Percentiles rank a stretch among this genome's conserved stretches.
Conservation (phyloP, 2,888 invertebrate genomes). For the Craniophora ligustri region DNA sequence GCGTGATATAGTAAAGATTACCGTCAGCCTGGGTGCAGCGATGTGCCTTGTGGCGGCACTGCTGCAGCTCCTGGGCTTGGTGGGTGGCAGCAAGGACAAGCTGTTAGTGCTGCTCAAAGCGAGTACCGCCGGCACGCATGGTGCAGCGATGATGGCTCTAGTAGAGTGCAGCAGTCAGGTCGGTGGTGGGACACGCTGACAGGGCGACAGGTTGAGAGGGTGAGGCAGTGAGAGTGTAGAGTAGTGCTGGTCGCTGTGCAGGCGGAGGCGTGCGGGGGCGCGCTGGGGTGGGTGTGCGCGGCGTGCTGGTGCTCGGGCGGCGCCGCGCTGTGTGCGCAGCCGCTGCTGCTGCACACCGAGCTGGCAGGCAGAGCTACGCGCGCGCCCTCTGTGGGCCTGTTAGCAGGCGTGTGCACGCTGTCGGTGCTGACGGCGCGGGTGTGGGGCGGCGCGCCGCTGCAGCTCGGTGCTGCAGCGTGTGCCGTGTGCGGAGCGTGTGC, state of each 20-base stretch:
- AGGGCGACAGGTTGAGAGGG: neutral
- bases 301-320: slow-evolving; percentile 91
- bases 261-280: slow-evolving; percentile 83
- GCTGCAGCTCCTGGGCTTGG: slow-evolving; percentile 73
- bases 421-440: slow-evolving; percentile 91
- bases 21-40: slow-evolving; percentile 77
- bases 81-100: slow-evolving; percentile 67
- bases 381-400: slow-evolving; percentile 90
- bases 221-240: neutral
- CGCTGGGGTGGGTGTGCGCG: slow-evolving; percentile 92
- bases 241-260: slow-evolving; percentile 35
- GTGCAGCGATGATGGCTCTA: slow-evolving; percentile 76
- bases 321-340: slow-evolving; percentile 92
- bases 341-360: slow-evolving; percentile 91
- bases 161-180: slow-evolving; percentile 79
- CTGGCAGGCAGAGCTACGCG: slow-evolving; percentile 90
- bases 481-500: slow-evolving; percentile 91
- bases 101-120: slow-evolving; percentile 75
- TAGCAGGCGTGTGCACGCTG: slow-evolving; percentile 92
- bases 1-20: slow-evolving; percentile 77
- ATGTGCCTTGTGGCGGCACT: slow-evolving; percentile 80
- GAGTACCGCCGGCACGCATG: slow-evolving; percentile 78
- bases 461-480: slow-evolving; percentile 87
- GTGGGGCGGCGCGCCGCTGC: slow-evolving; percentile 90
- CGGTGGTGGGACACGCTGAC: neutral